Evolutionary conservation across 2,888 invertebrate species (phyloP), one percentile per base, ranked within the genome.

Genomic region (Parnassius mnemosyne): DNA sequence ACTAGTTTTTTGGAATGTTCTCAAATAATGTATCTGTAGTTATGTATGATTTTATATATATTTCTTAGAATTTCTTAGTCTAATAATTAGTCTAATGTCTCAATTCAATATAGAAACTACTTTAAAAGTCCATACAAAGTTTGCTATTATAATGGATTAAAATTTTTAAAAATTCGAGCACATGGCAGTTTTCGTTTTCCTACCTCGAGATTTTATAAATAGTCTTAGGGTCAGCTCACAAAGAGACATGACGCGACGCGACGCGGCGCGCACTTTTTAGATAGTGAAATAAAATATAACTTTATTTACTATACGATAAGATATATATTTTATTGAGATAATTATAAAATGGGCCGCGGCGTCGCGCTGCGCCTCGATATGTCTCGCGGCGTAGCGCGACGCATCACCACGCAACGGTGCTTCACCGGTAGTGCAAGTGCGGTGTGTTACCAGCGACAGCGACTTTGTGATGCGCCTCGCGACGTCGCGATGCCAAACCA

Each of bases 91-190:
- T 47, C 9, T 13, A 47, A 47, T 47, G 25, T 25, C 25, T 3
- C 47, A 41, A 41, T 53, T 57, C 58, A 62, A 11, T 56, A 53
- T 71, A 75, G 64, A 72, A 71, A 72, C 71, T 69, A 76, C 65
- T 62, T 74, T 72, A 75, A 74, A 72, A 71, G 67, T 69, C 66
- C 68, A 71, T 73, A 74, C 66, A 72, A 70, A 71, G 63, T 49
- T 65, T 62, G 64, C 68, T 69, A 72, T 66, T 66, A 71, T 68
- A 65, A 69, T 55, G 66, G 67, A 68, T 71, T 76, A 72, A 79
- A 83, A 83, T 83, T 72, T 69, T 70, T 83, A 76, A 80, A 85
- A 87, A 85, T 84, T 88, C 85, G 84, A 86, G 75, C 81, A 79
- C 73, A 77, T 86, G 87, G 87, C 88, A 88, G 88, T 87, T 79